These are phyloP conservation scores for Leuciscus idus DNA, from an alignment of 2,113 vertebrate species.

Conservation along the genomic window DNA sequence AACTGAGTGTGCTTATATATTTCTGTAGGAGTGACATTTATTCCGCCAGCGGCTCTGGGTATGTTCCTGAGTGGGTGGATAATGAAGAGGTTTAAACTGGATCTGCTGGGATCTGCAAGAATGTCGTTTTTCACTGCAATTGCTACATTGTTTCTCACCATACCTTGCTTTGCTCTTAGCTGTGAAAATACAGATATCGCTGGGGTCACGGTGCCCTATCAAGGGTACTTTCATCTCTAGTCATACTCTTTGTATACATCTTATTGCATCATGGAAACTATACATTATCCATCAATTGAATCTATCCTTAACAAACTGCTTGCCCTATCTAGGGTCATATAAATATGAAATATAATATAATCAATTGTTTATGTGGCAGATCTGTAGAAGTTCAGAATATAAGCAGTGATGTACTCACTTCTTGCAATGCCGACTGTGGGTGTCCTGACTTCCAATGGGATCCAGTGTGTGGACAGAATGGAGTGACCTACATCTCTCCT, in stretches of 20 bases:
- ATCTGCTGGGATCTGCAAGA: conserved; percentile 81
- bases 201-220: conserved; percentile 87
- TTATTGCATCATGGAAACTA: not conserved
- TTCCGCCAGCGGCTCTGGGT: conserved; percentile 86
- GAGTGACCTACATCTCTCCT: conserved; percentile 85
- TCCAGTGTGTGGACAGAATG: conserved; percentile 86
- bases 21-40: conserved; percentile 84
- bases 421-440: conserved; percentile 81
- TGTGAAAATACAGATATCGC: conserved; percentile 87
- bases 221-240: conserved; percentile 74
- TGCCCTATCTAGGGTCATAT: not conserved
- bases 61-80: conserved; percentile 89
- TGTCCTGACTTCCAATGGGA: conserved; percentile 85
- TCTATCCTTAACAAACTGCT: not conserved
- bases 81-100: conserved; percentile 92
- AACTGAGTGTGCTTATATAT: not conserved
- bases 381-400: not conserved
- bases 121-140: conserved; percentile 79
- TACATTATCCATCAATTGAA: not conserved
- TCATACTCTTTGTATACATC: not conserved
- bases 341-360: not conserved
- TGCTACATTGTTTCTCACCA: conserved; percentile 79
- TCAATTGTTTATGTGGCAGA: not conserved
- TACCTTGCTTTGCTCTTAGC: conserved; percentile 78
- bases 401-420: conserved; percentile 60